Base-by-base conservation (phyloP, 2,797 vertebrate species). In the Eulemur rubriventer region DNA sequence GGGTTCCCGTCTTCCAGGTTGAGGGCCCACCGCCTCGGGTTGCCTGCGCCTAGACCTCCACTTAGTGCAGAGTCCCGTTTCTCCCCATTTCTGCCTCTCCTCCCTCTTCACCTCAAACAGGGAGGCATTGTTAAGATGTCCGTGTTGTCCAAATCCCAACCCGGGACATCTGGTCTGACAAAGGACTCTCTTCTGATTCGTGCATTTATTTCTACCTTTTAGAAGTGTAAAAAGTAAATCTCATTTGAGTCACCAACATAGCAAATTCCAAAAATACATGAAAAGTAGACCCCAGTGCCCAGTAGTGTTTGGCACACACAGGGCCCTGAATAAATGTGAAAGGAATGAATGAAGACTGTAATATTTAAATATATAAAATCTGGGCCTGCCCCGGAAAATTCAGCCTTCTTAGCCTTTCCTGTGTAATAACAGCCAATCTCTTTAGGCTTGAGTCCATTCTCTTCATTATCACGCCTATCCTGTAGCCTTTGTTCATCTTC, bases 191-290 rank as follows among this genome's bases (percentile, higher is more conserved):
- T 91, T 95, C 57, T 82, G 24, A 65, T 80, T 76, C 18, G 3
- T 95, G 83, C 72, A 12, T 93, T 88, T 95, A 55, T 95, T 94
- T 95, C 72, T 72, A 84, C 38, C 73, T 93, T 92, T 92, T 61
- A 38, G 52, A 59, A 85, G 20, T 26, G n/a, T 79, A 57, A 65
- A 91, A 96, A 87, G 46, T 70, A 95, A 90, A 89, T 93, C 73
- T 90, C 95, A 43, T 52, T 48, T 55, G 84, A 83, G 38, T 93
- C 73, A 35, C 50, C 72, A 43, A 26, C 67, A 50, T 57, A 83
- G 61, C 94, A 93, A 48, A 75, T 72, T 57, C 6, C 50, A 52
- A 75, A 89, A 95, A 46, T 35, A 48, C 52, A 33, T 11, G 73
- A 65, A 72, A 91, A 95, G 70, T 63, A 69, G 46, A 89, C 30